Evolutionary conservation across 2,888 invertebrate species (phyloP).

Genomic region (Archaeoteleia sp.): DNA sequence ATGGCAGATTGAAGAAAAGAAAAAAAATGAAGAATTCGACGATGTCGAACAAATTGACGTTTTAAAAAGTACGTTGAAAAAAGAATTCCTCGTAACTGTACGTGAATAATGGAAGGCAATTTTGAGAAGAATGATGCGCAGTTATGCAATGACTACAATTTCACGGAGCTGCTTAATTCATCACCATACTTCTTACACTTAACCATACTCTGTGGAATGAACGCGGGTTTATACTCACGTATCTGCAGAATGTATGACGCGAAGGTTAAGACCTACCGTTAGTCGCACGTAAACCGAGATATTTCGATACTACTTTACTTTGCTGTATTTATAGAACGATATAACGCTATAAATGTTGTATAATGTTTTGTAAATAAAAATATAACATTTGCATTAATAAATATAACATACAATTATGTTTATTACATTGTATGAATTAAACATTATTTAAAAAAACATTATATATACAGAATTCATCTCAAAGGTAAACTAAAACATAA

Average conservation of each 20-base stretch:
- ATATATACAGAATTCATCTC: no score
- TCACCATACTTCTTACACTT: slow-evolving; percentile 26
- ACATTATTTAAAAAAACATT: no score
- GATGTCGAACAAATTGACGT: no score
- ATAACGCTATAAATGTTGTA: slow-evolving; percentile 28
- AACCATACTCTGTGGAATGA: slow-evolving; percentile 33
- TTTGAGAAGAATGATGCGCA: slow-evolving; percentile 21
- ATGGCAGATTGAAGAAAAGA: no score
- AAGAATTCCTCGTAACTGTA: no score
- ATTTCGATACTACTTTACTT: slow-evolving; percentile 51
- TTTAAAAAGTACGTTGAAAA: no score
- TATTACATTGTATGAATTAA: no score
- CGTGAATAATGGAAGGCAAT: slow-evolving; percentile 7
- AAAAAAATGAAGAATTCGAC: no score
- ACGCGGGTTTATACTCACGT: slow-evolving; percentile 34
- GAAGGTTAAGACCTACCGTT: slow-evolving; percentile 65
- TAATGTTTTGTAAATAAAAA: no score
- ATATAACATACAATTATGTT: no score
- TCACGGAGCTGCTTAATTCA: slow-evolving; percentile 38
- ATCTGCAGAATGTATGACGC: slow-evolving; percentile 62
- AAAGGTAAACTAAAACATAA: no score
- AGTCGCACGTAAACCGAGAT: slow-evolving; percentile 62
- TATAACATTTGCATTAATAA: no score
- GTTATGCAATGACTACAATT: slow-evolving; percentile 14
- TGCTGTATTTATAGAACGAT: slow-evolving; percentile 31